Percentiles rank a stretch among this genome's conserved stretches.
phyloP scores from a whole-genome alignment of 2,888 invertebrate genomes.

The Oscheius sp. region DNA sequence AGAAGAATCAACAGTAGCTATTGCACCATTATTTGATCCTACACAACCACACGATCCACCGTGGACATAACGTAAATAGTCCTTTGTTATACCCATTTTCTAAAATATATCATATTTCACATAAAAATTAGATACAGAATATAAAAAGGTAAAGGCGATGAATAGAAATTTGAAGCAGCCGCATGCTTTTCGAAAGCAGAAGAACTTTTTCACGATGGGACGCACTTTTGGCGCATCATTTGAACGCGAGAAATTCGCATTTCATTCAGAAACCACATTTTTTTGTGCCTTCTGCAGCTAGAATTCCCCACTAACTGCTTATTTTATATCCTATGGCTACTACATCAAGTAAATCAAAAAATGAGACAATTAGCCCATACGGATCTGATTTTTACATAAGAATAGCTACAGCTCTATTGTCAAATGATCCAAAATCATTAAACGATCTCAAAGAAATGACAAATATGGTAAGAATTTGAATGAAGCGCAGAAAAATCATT shows the following conservation, averaged over 20 bases:
- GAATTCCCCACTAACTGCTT: too few relatives aligned
- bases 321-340: background rate
- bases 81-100: conserved; percentile 79
- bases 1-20: conserved; percentile 83
- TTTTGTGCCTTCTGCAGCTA: too few relatives aligned
- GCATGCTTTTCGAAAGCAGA: background rate
- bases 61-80: conserved; percentile 89
- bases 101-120: background rate
- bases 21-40: conserved; percentile 81
- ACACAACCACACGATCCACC: conserved; percentile 89
- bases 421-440: conserved; percentile 21
- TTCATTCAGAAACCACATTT: too few relatives aligned
- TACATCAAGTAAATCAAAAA: background rate
- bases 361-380: conserved; percentile 12
- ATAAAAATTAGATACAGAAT: background rate
- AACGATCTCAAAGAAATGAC: conserved; percentile 19
- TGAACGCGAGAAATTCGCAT: too few relatives aligned
- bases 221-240: background rate
- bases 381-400: conserved; percentile 23
- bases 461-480: conserved; percentile 21
- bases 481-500: too few relatives aligned
- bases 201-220: background rate
- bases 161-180: background rate
- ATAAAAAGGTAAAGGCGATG: background rate
- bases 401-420: conserved; percentile 8